phyloP scores from a whole-genome alignment of 2,797 vertebrate genomes.

The Fratercula arctica region DNA sequence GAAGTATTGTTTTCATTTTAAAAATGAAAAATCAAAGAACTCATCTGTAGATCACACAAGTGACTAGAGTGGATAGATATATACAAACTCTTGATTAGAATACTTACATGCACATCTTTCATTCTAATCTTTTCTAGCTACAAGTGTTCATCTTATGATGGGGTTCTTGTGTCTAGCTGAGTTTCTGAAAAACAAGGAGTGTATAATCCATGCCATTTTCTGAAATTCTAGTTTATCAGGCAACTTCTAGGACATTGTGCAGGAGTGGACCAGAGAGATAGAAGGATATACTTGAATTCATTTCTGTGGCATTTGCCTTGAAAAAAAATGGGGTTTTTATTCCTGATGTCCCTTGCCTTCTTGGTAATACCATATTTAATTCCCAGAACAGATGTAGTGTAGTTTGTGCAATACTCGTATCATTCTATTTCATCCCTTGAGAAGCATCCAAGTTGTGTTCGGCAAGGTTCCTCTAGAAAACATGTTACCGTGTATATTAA shows the following conservation, averaged over 20 bases:
- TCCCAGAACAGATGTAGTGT: not conserved
- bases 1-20: not conserved
- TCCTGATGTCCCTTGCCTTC: not conserved
- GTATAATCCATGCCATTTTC: not conserved
- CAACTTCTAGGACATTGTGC: not conserved
- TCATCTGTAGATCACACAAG: not conserved
- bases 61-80: not conserved
- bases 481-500: not conserved
- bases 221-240: not conserved
- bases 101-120: not conserved
- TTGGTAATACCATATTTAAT: not conserved
- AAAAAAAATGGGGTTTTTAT: not conserved
- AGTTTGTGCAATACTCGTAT: not conserved
- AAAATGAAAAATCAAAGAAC: not conserved
- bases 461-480: not conserved
- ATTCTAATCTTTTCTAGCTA: not conserved
- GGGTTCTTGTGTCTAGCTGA: not conserved
- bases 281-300: not conserved
- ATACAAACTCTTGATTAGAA: not conserved
- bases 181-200: not conserved
- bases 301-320: not conserved
- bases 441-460: not conserved
- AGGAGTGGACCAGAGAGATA: not conserved
- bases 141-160: not conserved
- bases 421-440: not conserved